A percentile compares a stretch with the other conserved stretches of the same genome.
These are phyloP conservation scores for Heliconius eleuchia DNA, from an alignment of 1,140 invertebrate genomes.

Conservation along the genomic window DNA sequence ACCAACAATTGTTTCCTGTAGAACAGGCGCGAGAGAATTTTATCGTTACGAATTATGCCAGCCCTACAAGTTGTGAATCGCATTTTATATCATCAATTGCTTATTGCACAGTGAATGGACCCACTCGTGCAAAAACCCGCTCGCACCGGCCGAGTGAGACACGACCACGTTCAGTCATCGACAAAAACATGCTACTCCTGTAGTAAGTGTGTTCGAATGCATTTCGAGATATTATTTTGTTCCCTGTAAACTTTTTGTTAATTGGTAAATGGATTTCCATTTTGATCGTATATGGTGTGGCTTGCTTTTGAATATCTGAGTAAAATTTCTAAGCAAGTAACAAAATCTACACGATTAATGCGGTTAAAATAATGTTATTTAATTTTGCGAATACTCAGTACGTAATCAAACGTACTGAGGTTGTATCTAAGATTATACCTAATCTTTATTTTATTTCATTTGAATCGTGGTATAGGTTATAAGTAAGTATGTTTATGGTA, in stretches of 20 bases:
- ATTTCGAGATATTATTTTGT: background rate
- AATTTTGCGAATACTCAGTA: background rate
- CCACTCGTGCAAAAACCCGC: constrained; percentile 54
- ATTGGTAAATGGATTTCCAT: background rate
- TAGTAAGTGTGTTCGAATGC: constrained; percentile 35
- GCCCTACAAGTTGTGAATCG: constrained; percentile 54
- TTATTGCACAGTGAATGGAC: constrained; percentile 65
- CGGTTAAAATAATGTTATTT: too few species aligned
- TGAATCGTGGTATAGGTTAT: background rate
- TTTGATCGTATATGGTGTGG: background rate
- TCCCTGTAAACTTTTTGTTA: background rate
- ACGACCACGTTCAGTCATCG: constrained; percentile 25
- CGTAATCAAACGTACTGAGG: too few species aligned
- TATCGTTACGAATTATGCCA: constrained; percentile 23
- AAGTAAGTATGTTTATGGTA: background rate
- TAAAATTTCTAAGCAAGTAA: background rate
- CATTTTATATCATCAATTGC: constrained; percentile 59
- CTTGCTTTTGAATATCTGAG: background rate
- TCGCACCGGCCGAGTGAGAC: constrained; percentile 33
- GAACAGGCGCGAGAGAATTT: background rate
- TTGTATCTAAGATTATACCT: background rate
- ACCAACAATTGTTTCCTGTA: background rate
- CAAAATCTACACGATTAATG: too few species aligned
- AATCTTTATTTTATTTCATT: background rate
- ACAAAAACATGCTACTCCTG: constrained; percentile 44